These are phyloP conservation scores for Dryococelus australis DNA, from an alignment of 2,888 invertebrate genomes.

Conservation along the genomic window DNA sequence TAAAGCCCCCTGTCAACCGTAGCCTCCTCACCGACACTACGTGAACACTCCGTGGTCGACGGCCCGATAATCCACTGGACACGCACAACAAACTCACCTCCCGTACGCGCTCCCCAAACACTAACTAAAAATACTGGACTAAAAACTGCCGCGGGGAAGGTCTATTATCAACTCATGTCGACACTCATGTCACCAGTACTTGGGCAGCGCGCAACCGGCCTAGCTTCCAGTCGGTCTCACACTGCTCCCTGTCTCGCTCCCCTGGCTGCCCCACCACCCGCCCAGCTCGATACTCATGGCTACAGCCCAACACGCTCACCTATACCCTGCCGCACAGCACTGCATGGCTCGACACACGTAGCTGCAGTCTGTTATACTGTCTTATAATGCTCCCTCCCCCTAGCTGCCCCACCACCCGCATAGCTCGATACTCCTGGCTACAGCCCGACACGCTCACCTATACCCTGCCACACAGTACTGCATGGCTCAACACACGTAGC, in stretches of 20 bases:
- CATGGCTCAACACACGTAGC: neutral
- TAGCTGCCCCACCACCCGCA: constrained; percentile 23
- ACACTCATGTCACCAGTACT: neutral
- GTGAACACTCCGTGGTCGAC: constrained; percentile 13
- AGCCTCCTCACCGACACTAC: neutral
- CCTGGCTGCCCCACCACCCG: constrained; percentile 26
- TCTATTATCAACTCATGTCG: constrained; percentile 2
- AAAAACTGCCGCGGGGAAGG: neutral
- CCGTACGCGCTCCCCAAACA: neutral
- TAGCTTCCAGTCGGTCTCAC: neutral
- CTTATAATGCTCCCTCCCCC: neutral
- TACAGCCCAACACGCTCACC: constrained; percentile 1
- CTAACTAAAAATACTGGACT: neutral
- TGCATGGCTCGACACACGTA: neutral
- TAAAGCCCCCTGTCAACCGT: neutral
- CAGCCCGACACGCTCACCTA: neutral
- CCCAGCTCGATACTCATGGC: constrained; percentile 32
- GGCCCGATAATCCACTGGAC: neutral
- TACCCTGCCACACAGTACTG: neutral
- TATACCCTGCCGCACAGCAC: neutral
- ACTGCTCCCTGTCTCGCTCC: neutral
- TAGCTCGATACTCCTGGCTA: constrained; percentile 30
- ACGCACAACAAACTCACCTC: neutral
- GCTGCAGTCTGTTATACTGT: neutral
- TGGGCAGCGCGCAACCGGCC: constrained; percentile 3